A percentile compares a stretch with the other conserved stretches of the same genome.
Evolutionary conservation across 2,113 vertebrate genomes (phyloP).

Genomic region (Sinocyclocheilus anshuiensis): DNA sequence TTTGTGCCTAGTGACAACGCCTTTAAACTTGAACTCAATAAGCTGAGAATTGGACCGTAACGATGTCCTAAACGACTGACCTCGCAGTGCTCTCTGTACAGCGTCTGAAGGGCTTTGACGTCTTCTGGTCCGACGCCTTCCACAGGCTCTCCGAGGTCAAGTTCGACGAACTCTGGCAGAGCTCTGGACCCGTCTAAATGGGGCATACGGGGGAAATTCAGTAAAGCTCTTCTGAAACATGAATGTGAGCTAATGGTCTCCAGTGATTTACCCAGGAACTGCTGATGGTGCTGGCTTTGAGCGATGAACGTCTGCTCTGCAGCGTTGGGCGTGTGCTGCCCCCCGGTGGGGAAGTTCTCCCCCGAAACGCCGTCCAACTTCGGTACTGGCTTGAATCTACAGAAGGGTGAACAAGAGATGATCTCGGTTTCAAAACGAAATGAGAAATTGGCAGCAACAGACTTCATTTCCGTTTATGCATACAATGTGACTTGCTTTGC

Average conservation of each 20-base stretch:
- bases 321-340: constrained; percentile 74
- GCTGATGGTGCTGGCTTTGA: constrained; percentile 96
- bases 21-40: no score
- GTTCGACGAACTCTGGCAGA: constrained; percentile 89
- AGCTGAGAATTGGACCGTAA: no score
- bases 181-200: constrained; percentile 86
- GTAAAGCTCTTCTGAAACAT: neutral
- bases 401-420: constrained; percentile 15
- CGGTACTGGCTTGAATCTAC: constrained; percentile 88
- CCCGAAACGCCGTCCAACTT: constrained; percentile 84
- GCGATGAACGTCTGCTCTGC: constrained; percentile 89
- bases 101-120: constrained; percentile 88
- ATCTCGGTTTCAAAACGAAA: no score
- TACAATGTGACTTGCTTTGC: no score
- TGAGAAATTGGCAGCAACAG: neutral
- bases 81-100: constrained; percentile 95
- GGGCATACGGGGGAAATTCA: neutral
- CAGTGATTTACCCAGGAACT: constrained; percentile 86
- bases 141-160: constrained; percentile 81
- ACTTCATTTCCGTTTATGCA: neutral
- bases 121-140: constrained; percentile 83
- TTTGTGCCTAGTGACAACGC: no score
- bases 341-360: constrained; percentile 79
- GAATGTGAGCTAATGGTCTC: neutral
- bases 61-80: constrained; percentile 67